Conservation (phyloP, 2,888 invertebrate genomes). For the Cabera pusaria region DNA sequence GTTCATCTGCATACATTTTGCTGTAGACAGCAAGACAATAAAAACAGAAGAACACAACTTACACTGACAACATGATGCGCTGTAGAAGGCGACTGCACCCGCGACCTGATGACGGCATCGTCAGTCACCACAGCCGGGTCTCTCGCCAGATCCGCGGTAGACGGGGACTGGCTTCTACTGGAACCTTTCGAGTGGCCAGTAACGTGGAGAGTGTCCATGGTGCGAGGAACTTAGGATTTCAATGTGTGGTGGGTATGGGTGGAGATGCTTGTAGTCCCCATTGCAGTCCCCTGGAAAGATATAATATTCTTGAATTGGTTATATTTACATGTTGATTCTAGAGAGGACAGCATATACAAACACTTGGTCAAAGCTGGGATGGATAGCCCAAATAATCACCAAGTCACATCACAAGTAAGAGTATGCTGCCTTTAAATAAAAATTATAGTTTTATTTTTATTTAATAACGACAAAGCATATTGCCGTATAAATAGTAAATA, state of each 20-base stretch:
- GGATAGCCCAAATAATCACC: no score
- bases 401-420: no score
- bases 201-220: slow-evolving; percentile 74
- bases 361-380: no score
- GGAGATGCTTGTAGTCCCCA: slow-evolving; percentile 23
- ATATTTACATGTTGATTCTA: no score
- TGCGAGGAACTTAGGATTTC: slow-evolving; percentile 27
- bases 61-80: slow-evolving; percentile 71
- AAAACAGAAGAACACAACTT: no score
- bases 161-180: slow-evolving; percentile 85
- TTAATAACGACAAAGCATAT: no score
- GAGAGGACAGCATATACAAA: no score
- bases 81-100: slow-evolving; percentile 73
- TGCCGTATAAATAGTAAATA: slow-evolving; percentile 8
- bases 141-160: slow-evolving; percentile 70
- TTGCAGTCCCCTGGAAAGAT: slow-evolving; percentile 25
- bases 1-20: no score
- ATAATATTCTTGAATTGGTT: no score
- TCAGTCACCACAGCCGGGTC: slow-evolving; percentile 70
- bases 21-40: no score
- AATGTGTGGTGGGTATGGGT: slow-evolving; percentile 4
- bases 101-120: slow-evolving; percentile 69
- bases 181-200: slow-evolving; percentile 83
- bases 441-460: no score
- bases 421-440: no score